Evolutionary conservation across 2,888 invertebrate genomes (phyloP).

Genomic region (Sphinx pinastri): DNA sequence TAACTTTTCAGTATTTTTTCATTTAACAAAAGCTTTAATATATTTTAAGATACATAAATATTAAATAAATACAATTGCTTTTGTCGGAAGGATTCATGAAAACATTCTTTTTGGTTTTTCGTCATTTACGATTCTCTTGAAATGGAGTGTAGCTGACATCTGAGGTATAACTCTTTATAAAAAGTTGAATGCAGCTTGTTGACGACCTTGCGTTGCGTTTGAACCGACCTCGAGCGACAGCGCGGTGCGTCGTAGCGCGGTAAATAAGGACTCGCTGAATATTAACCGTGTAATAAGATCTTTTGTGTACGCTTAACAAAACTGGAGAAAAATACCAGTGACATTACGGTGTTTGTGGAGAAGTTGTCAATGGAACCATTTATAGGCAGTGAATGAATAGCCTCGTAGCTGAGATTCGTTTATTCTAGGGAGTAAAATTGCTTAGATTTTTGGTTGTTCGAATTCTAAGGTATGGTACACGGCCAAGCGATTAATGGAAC

Average conservation of each 20-base stretch:
- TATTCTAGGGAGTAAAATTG: background rate
- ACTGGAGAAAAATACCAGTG: background rate
- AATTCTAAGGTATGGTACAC: too few species aligned
- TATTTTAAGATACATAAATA: too few species aligned
- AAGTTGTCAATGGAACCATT: background rate
- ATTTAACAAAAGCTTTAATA: too few species aligned
- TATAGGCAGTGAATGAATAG: background rate
- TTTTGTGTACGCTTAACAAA: conserved; percentile 23
- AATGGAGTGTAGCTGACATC: conserved; percentile 8
- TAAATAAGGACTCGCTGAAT: conserved; percentile 8
- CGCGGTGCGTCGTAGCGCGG: background rate
- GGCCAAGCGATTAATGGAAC: too few species aligned
- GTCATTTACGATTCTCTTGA: background rate
- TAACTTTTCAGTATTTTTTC: too few species aligned
- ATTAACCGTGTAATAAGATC: conserved; percentile 22
- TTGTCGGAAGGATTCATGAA: background rate
- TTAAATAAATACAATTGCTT: background rate
- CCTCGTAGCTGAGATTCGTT: background rate
- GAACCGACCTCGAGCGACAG: conserved; percentile 25
- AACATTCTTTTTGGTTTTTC: background rate
- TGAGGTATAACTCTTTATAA: conserved; percentile 6
- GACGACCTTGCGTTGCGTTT: conserved; percentile 19
- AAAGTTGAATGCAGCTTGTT: conserved; percentile 6
- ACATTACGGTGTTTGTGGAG: background rate
- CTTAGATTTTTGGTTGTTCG: too few species aligned